phyloP scores from a whole-genome alignment of 2,888 invertebrate genomes.

The Lasioglossum figueresi region DNA sequence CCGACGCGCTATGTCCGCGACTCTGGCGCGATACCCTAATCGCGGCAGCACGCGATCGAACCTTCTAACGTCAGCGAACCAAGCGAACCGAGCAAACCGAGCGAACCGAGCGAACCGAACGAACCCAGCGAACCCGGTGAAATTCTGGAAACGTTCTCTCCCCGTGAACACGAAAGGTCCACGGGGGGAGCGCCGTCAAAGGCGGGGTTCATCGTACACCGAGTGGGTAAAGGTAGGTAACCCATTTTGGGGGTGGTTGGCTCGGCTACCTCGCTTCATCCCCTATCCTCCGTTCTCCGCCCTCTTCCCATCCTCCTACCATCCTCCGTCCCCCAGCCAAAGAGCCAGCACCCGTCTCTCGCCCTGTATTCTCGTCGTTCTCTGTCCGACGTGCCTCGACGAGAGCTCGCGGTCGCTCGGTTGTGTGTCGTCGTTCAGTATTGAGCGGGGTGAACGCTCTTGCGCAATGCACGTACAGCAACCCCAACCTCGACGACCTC shows the following conservation, averaged over 20 bases:
- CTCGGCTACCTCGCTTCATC: constrained; percentile 50
- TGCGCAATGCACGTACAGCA: constrained; percentile 81
- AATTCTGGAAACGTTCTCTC: not conserved
- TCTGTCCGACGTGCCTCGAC: not conserved
- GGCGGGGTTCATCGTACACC: constrained; percentile 71
- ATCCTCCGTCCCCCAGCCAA: not conserved
- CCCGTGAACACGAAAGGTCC: not conserved
- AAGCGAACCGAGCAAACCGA: constrained; percentile 16
- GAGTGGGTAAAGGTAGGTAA: constrained; percentile 72
- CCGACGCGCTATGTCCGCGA: not conserved
- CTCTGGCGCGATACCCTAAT: not conserved
- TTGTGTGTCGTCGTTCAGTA: constrained; percentile 74
- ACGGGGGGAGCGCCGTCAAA: constrained; percentile 49
- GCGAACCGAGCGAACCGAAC: constrained; percentile 16
- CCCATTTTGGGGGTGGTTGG: constrained; percentile 75
- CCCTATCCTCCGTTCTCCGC: constrained; percentile 17
- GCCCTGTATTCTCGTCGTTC: not conserved
- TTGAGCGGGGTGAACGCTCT: constrained; percentile 83
- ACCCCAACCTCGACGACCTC: constrained; percentile 71
- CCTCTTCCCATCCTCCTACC: constrained; percentile 11
- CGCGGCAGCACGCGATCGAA: not conserved
- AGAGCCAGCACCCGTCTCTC: not conserved
- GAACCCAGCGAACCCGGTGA: not conserved
- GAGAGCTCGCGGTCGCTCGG: constrained; percentile 12
- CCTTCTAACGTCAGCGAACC: constrained; percentile 28